Conservation (phyloP, 2,113 vertebrate species). For the Daubentonia madagascariensis region DNA sequence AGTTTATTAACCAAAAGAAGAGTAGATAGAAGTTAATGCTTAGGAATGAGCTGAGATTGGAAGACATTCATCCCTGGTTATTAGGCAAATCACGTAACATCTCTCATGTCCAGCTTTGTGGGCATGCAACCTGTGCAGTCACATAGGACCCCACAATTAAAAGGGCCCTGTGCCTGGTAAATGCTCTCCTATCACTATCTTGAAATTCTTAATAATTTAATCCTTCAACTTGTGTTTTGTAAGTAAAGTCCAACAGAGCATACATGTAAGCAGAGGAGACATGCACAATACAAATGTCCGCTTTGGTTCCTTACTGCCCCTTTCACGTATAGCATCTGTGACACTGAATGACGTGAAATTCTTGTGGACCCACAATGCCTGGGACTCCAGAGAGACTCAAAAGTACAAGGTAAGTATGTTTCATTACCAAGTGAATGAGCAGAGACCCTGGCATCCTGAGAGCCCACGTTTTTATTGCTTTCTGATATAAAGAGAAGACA, state of each 20-base stretch:
- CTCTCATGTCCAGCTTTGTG: neutral
- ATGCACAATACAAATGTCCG: fast-evolving
- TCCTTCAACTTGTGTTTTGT: neutral
- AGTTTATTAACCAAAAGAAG: neutral
- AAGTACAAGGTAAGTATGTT: neutral
- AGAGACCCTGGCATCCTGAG: neutral
- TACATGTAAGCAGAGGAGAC: neutral
- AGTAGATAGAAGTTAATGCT: neutral
- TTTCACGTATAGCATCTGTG: fast-evolving
- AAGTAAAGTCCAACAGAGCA: neutral
- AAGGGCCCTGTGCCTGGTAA: neutral
- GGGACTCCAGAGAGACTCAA: neutral
- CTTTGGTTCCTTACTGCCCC: no score
- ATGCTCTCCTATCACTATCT: neutral
- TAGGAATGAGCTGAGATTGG: neutral
- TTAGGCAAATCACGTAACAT: neutral
- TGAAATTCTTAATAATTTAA: neutral
- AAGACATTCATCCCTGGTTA: neutral
- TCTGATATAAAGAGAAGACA: neutral
- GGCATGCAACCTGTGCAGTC: neutral
- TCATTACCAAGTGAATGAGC: neutral
- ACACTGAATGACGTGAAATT: neutral
- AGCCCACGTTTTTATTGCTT: neutral
- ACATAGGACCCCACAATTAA: neutral
- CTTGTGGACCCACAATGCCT: fast-evolving